Evolutionary conservation across 2,888 invertebrate genomes (phyloP).

Genomic region (Eristalinus sepulchralis): DNA sequence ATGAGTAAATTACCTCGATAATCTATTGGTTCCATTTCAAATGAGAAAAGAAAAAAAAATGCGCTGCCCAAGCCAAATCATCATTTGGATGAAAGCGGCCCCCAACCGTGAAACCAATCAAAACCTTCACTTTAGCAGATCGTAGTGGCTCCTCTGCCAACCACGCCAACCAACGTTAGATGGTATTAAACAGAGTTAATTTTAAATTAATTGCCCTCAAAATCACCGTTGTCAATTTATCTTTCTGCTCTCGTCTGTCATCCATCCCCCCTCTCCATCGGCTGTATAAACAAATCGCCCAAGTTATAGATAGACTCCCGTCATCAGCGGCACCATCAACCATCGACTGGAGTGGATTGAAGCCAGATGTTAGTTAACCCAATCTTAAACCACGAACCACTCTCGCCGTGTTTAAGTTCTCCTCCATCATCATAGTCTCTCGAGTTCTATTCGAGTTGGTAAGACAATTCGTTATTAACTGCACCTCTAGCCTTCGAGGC

Average conservation of each 20-base stretch:
- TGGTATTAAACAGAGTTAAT: slow-evolving; percentile 65
- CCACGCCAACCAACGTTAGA: slow-evolving; percentile 2
- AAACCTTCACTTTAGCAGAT: slow-evolving; percentile 15
- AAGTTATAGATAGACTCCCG: neutral
- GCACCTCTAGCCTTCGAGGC: slow-evolving; percentile 71
- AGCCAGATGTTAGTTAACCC: slow-evolving; percentile 19
- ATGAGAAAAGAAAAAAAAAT: neutral
- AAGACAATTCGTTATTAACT: slow-evolving; percentile 71
- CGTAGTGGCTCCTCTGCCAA: neutral
- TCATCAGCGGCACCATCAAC: slow-evolving; percentile 9
- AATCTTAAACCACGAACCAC: slow-evolving; percentile 24
- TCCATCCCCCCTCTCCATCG: neutral
- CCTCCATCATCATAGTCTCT: slow-evolving; percentile 44
- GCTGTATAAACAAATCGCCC: slow-evolving; percentile 30
- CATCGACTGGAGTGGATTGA: neutral
- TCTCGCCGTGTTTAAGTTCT: slow-evolving; percentile 53
- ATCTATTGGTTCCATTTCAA: neutral
- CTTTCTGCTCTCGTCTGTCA: neutral
- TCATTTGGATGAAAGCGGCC: neutral
- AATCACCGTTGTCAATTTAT: slow-evolving; percentile 60
- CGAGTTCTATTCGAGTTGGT: slow-evolving; percentile 60
- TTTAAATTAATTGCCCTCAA: slow-evolving; percentile 67
- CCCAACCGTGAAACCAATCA: neutral
- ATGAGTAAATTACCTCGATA: neutral
- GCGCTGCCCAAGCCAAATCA: neutral